Base-by-base conservation (phyloP, 2,888 invertebrate genomes). In the Hirtodrosophila cameraria region DNA sequence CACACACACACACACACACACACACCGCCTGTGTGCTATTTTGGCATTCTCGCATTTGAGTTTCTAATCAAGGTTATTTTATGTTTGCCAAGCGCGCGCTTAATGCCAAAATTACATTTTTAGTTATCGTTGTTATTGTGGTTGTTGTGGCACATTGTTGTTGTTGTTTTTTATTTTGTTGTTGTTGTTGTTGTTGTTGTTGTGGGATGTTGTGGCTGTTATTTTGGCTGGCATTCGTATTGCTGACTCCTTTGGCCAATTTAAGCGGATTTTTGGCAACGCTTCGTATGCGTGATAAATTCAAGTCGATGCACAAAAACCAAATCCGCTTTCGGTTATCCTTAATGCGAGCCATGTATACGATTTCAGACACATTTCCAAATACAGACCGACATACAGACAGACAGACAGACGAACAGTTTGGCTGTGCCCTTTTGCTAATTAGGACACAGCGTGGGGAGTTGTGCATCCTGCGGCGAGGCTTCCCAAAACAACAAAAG, bases 91-190 rank as follows among this genome's bases (percentile, higher is more conserved):
- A 75, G 76, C 80, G 72, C 63, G 62, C 58, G 62, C 58, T 67
- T 86, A 86, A 86, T 79, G 86, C 86, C 86, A 69, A 83, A 82
- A 82, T 82, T 83, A 82, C 86, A 83, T 80, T 86, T 76, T 83
- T 74, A 76, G 84, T 83, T 75, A 54, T 59, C 59, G 62, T 45
- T 54, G 30, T 45, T 42, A 48, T 23, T 38, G 36, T 15, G 16
- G 48, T 7, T 18, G 33, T 8, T 33, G 28, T 12, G n/a, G n/a
- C n/a, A n/a, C n/a, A n/a, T 12, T 23, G 38, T 27, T 27, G 48
- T 28, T 52, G 13, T 55, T 55, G 48, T 9, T 12, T 8, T 4
- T 30, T n/a, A n/a, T n/a, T 6, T 43, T 53, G 30, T 33, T 31
- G 50, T 8, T 50, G 50, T 12, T 23, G 38, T 27, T 27, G 48